Evolutionary conservation across 2,888 invertebrate species (phyloP).

Genomic region (Mystacides longicornis): DNA sequence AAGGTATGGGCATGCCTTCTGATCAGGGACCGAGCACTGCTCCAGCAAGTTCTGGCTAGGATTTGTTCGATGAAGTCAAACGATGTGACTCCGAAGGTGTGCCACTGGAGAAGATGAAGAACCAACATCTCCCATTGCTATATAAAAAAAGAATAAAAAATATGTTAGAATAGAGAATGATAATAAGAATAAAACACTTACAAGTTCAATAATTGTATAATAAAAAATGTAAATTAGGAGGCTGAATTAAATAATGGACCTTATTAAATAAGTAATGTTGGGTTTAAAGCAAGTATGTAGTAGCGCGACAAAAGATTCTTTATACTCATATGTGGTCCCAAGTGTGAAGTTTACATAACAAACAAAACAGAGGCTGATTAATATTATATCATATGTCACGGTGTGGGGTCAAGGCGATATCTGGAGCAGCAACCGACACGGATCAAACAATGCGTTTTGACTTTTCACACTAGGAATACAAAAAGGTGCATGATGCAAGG

Average conservation of each 20-base stretch:
- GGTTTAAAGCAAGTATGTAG: neutral
- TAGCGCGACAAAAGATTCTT: neutral
- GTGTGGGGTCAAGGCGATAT: slow-evolving; percentile 4
- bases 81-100: slow-evolving; percentile 68
- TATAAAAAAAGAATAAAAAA: neutral
- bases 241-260: too few relatives aligned
- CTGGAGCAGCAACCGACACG: slow-evolving; percentile 4
- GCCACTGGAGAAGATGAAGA: slow-evolving; percentile 70
- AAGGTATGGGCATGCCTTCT: slow-evolving; percentile 70
- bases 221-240: too few relatives aligned
- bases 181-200: neutral
- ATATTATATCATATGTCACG: neutral
- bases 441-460: slow-evolving; percentile 4
- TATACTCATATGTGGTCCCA: slow-evolving; percentile 1
- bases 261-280: neutral
- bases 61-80: slow-evolving; percentile 80
- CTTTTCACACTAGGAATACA: slow-evolving; percentile 11
- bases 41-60: slow-evolving; percentile 57
- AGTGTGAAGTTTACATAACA: neutral
- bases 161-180: neutral
- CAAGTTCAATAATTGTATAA: too few relatives aligned
- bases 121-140: slow-evolving; percentile 78
- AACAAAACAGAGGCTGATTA: neutral
- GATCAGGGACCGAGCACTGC: slow-evolving; percentile 52
- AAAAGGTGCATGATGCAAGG: too few relatives aligned